Evolutionary conservation across 2,888 invertebrate genomes (phyloP), one percentile per base, ranked within the genome.

Genomic region (Alloplasta piceator): DNA sequence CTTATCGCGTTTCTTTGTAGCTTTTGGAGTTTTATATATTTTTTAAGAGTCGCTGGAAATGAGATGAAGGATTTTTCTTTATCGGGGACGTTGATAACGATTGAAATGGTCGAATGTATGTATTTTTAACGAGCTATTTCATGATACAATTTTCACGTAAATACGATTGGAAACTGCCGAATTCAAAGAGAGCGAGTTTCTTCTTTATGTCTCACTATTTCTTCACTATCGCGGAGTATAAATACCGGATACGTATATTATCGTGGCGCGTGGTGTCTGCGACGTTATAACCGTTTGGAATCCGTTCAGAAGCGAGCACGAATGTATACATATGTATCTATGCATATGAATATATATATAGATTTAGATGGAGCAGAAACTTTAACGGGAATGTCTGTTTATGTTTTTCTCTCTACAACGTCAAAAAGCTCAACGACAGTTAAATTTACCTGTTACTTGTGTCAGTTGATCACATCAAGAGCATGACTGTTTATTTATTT

Each of bases 211-310:
- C 12, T 43, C 43, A 9, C 70, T 6, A 43, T 70, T 36, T 70
- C 43, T 58, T 36, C n/a, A 38, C 66, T 61, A 75, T 60, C 66
- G 70, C 66, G 7, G 52, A 71, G 63, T 79, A 71, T 78, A 73
- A 80, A 80, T 80, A 80, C 71, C 70, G 79, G 75, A 75, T 71
- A 80, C 66, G 66, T 79, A 70, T 79, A 74, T 80, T 71, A 74
- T 43, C 43, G 58, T 60, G 64, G 79, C 74, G 78, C 74, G 78
- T 64, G 74, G 68, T 79, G 73, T 68, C 73, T 68, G 63, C 74
- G 68, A 63, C 78, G 60, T 58, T 72, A 72, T 61, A 73, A 70
- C 58, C 43, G 70, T 74, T 79, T 70, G 64, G 39, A 79, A 79
- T 74, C 52, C 70, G 52, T 74, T 74, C 58, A 58, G 52, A 38